Percentiles rank a stretch among this genome's conserved stretches.
Evolutionary conservation across 1,140 invertebrate species (phyloP).

Genomic region (Drosophila setifemur): DNA sequence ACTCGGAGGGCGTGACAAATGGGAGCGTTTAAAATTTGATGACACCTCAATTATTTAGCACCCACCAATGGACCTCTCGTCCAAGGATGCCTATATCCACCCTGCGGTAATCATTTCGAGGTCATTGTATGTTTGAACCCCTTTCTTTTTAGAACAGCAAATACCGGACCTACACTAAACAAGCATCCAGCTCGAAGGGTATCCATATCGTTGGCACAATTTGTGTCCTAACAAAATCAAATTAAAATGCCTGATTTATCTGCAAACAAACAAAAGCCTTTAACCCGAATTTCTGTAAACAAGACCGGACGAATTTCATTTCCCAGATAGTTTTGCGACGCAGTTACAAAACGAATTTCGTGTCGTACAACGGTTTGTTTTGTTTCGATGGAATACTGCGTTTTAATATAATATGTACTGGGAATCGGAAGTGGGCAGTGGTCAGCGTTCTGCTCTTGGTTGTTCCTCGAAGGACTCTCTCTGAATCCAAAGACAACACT

Average conservation of each 20-base stretch:
- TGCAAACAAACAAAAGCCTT: slow-evolving; percentile 26
- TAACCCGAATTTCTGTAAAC: slow-evolving; percentile 13
- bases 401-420: slow-evolving; percentile 1
- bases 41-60: slow-evolving; percentile 31
- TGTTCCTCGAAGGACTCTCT: background rate
- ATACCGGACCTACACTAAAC: slow-evolving; percentile 6
- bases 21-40: slow-evolving; percentile 35
- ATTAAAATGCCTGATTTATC: slow-evolving; percentile 46
- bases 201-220: slow-evolving; percentile 17
- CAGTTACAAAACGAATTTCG: slow-evolving; percentile 13
- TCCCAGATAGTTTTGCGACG: slow-evolving; percentile 17
- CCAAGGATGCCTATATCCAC: background rate
- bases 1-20: slow-evolving; percentile 4
- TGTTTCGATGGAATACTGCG: slow-evolving; percentile 2
- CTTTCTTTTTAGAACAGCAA: background rate
- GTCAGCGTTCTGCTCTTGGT: no score
- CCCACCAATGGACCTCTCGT: background rate
- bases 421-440: background rate
- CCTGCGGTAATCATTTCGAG: slow-evolving; percentile 13
- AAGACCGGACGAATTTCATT: background rate
- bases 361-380: background rate
- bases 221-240: slow-evolving; percentile 33
- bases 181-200: slow-evolving; percentile 1
- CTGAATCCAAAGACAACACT: background rate
- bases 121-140: slow-evolving; percentile 39